Percentiles rank a stretch among this genome's conserved stretches.
Conservation (phyloP, 92 coral and sea anemone species). For the Zoanthus gigantus region DNA sequence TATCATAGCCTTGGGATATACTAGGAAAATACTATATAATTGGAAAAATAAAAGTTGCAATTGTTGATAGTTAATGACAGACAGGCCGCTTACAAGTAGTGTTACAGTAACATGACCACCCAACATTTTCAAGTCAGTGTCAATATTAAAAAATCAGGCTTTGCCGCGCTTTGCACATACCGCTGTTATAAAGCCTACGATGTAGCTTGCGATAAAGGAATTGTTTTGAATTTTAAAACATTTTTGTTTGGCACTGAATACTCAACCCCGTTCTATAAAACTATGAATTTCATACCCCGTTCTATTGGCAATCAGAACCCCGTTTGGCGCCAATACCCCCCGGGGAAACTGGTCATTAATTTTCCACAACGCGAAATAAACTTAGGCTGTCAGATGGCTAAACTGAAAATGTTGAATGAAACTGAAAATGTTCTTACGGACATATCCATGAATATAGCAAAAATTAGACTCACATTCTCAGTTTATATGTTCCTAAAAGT, state of each 20-base stretch:
- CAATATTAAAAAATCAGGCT: neutral
- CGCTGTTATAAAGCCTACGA: slow-evolving; percentile 1
- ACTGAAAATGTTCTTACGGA: neutral
- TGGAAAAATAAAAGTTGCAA: too few species aligned
- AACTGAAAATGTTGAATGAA: neutral
- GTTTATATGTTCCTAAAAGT: neutral
- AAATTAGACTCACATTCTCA: neutral
- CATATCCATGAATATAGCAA: neutral
- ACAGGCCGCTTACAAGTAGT: slow-evolving; percentile 15
- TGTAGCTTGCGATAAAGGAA: neutral
- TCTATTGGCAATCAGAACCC: too few species aligned
- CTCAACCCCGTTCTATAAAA: neutral
- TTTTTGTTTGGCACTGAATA: neutral
- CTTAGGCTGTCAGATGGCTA: too few species aligned
- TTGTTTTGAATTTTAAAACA: neutral
- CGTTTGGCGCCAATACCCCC: neutral
- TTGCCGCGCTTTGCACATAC: neutral
- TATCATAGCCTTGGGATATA: too few species aligned
- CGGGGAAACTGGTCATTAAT: too few species aligned
- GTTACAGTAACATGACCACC: slow-evolving; percentile 20
- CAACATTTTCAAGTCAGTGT: slow-evolving; percentile 1
- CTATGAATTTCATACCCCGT: neutral
- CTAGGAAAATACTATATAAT: too few species aligned
- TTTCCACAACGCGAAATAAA: too few species aligned
- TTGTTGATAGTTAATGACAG: neutral